Evolutionary conservation across 2,888 invertebrate species (phyloP).

Genomic region (Punctoribates punctum): DNA sequence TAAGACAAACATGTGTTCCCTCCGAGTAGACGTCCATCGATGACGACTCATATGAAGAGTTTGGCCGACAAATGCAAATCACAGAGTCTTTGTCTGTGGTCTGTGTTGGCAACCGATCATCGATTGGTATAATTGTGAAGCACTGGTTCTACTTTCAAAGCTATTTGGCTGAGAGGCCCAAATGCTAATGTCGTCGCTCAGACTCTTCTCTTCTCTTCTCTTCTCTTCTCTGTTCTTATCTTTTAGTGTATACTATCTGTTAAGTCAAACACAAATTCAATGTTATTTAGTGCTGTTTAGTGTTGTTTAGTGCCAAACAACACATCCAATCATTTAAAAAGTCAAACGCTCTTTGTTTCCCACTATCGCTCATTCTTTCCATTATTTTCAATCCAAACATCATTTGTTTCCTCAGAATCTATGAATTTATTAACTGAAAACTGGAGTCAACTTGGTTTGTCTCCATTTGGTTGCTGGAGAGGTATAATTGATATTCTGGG

Average conservation of each 20-base stretch:
- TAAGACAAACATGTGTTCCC: constrained; percentile 17
- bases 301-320: constrained; percentile 19
- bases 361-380: not conserved
- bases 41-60: not conserved
- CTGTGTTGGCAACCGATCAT: constrained; percentile 26
- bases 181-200: constrained; percentile 9
- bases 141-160: not conserved
- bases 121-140: not conserved
- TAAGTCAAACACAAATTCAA: constrained; percentile 15
- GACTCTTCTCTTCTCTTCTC: too few relatives aligned
- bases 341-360: constrained; percentile 15
- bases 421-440: not conserved
- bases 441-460: too few relatives aligned
- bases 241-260: constrained; percentile 16
- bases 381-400: not conserved
- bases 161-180: not conserved
- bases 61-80: constrained; percentile 10
- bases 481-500: too few relatives aligned
- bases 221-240: constrained; percentile 1
- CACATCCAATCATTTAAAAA: not conserved
- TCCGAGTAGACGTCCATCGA: not conserved
- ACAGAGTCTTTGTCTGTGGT: constrained; percentile 19
- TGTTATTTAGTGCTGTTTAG: not conserved
- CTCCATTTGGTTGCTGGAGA: too few relatives aligned
- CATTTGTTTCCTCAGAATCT: not conserved